Conservation (phyloP, 23 tunicate genomes). For the Trididemnum clinides region DNA sequence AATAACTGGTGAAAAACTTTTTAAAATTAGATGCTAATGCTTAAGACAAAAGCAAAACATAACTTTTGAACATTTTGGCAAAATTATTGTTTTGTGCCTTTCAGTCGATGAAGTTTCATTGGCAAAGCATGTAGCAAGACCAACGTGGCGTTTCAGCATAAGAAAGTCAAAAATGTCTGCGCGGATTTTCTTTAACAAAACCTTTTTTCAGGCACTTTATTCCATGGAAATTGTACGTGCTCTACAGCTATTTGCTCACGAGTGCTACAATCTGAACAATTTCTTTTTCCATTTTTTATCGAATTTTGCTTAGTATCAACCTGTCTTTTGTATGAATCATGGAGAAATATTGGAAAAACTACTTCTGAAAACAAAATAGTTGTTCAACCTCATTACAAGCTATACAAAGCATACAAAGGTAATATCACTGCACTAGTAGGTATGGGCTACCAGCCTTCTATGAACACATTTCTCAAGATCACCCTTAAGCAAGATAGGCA, state of each 20-base stretch:
- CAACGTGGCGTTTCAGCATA: too few relatives aligned
- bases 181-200: background rate
- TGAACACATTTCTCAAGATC: too few relatives aligned
- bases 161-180: background rate
- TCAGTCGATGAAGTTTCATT: background rate
- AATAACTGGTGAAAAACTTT: too few relatives aligned
- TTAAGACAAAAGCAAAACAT: too few relatives aligned
- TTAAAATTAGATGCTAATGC: too few relatives aligned
- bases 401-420: constrained; percentile 75
- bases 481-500: too few relatives aligned
- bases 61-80: too few relatives aligned
- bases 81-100: background rate
- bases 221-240: constrained; percentile 53
- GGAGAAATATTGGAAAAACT: constrained; percentile 67
- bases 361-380: constrained; percentile 42
- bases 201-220: constrained; percentile 2
- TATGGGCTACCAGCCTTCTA: too few relatives aligned
- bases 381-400: constrained; percentile 68
- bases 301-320: constrained; percentile 82
- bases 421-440: too few relatives aligned
- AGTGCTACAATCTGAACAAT: constrained; percentile 56
- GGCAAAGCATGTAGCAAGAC: background rate
- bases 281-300: constrained; percentile 78
- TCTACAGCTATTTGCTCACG: constrained; percentile 47
- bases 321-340: constrained; percentile 59